A percentile compares a stretch with the other conserved stretches of the same genome.
phyloP scores from a whole-genome alignment of 2,888 invertebrate genomes.

The Latheticus oryzae region DNA sequence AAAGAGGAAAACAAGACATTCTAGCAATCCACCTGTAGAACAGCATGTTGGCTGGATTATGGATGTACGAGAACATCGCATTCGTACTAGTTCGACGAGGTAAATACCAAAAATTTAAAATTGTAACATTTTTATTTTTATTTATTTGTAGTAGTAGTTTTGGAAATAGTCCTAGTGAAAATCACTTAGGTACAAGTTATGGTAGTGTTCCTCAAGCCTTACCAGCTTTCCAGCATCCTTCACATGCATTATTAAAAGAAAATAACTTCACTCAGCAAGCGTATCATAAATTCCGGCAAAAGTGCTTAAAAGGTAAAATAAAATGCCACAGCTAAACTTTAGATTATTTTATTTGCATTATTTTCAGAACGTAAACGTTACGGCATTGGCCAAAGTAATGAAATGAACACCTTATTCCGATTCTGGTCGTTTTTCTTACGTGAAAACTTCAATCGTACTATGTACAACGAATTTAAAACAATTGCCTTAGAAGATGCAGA shows the following conservation, averaged over 20 bases:
- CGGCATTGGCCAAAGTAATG: slow-evolving; percentile 95
- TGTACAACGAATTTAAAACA: slow-evolving; percentile 96
- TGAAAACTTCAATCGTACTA: slow-evolving; percentile 97
- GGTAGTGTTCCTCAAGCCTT: slow-evolving; percentile 84
- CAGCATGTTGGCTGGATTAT: slow-evolving; percentile 98
- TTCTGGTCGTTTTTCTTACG: slow-evolving; percentile 99
- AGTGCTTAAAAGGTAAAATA: slow-evolving; percentile 92
- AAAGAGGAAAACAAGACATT: slow-evolving; percentile 92
- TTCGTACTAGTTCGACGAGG: slow-evolving; percentile 83
- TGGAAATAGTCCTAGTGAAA: slow-evolving; percentile 79
- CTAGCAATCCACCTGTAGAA: slow-evolving; percentile 92
- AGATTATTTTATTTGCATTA: too few relatives aligned
- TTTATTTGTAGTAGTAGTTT: slow-evolving; percentile 74
- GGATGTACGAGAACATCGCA: slow-evolving; percentile 87
- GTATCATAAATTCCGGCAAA: slow-evolving; percentile 94
- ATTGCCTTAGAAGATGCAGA: slow-evolving; percentile 94
- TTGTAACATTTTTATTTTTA: too few relatives aligned
- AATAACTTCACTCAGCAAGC: slow-evolving; percentile 98
- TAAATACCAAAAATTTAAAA: too few relatives aligned
- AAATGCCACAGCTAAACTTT: too few relatives aligned
- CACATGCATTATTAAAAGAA: slow-evolving; percentile 92
- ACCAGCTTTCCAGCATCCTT: slow-evolving; percentile 95
- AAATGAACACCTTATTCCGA: slow-evolving; percentile 99
- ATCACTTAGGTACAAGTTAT: slow-evolving; percentile 73
- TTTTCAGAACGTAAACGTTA: slow-evolving; percentile 87